Evolutionary conservation across 2,113 vertebrate genomes (phyloP), one percentile per base, ranked within the genome.

Genomic region (Carassius gibelio): DNA sequence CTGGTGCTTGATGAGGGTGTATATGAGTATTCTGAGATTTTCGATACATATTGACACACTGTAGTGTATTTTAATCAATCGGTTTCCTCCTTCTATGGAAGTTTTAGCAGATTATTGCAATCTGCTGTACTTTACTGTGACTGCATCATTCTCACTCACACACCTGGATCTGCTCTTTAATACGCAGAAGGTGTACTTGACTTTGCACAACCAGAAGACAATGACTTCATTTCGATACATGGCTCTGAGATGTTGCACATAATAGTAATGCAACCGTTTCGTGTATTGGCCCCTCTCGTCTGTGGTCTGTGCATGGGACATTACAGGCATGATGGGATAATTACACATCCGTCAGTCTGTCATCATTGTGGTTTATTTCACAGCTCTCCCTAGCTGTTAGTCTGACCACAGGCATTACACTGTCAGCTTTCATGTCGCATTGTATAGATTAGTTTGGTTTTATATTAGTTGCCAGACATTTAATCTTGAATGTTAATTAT

Each of bases 321-420:
- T 74, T 62, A n/a, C 57, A 75, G 42, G 45, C 78, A 64, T 52
- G 59, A 62, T 62, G 45, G 57, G 34, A 80, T 75, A 82, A 66
- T 55, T 81, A 52, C 71, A 75, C 64, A 23, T 34, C 8, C 4
- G 84, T 64, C 38, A 36, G 42, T 50, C 69, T 23, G 42, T 75
- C 78, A 74, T 86, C 71, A 36, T 55, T 82, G 77, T 86, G 78
- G 78, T 62, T 75, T 57, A 34, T 38, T 55, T 72, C 68, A 69
- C n/a, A 36, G 19, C 34, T 45, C 55, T 68, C 38, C 1, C 26
- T 76, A 52, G 69, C 59, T 64, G 42, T 50, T 75, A 74, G 55
- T 66, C 57, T 82, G 84, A 75, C 84, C 84, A 75, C 75, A 82
- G 1, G 48, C 66, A 72, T 82, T 57, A 82, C 30, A 42, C 81